phyloP scores from a whole-genome alignment of 2,888 invertebrate species.

The Cynaeus angustus region DNA sequence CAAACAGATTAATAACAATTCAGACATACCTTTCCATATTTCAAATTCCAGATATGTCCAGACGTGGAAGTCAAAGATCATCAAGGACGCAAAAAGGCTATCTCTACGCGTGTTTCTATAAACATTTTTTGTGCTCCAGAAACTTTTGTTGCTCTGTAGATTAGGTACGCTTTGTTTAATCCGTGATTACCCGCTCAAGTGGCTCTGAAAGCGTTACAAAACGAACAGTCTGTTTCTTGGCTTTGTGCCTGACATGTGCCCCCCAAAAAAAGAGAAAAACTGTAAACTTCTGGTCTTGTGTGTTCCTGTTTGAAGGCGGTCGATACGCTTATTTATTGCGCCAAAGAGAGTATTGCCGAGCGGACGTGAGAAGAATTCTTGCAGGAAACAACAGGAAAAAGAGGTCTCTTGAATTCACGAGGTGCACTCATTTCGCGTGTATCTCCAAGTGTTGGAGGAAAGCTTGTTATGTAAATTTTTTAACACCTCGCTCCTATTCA shows the following conservation, averaged over 20 bases:
- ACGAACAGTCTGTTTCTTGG: conserved; percentile 21
- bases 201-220: conserved; percentile 32
- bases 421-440: conserved; percentile 7
- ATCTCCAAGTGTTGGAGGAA: neutral
- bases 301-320: conserved; percentile 17
- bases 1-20: conserved; percentile 38
- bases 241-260: conserved; percentile 24
- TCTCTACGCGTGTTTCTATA: no score
- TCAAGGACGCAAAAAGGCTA: conserved; percentile 35
- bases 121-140: no score
- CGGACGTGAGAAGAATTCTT: conserved; percentile 37
- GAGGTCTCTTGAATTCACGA: conserved; percentile 17
- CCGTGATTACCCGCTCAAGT: conserved; percentile 28
- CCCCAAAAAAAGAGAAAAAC: conserved; percentile 12
- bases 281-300: neutral
- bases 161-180: conserved; percentile 10
- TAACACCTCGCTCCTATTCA: neutral
- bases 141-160: no score
- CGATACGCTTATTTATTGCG: conserved; percentile 41
- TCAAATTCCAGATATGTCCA: conserved; percentile 31
- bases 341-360: conserved; percentile 4
- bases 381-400: neutral
- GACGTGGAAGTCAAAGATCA: conserved; percentile 30
- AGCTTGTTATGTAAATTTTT: neutral
- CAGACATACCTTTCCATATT: conserved; percentile 29